Base-by-base conservation (phyloP, 2,888 invertebrate species). In the Empis livida region DNA sequence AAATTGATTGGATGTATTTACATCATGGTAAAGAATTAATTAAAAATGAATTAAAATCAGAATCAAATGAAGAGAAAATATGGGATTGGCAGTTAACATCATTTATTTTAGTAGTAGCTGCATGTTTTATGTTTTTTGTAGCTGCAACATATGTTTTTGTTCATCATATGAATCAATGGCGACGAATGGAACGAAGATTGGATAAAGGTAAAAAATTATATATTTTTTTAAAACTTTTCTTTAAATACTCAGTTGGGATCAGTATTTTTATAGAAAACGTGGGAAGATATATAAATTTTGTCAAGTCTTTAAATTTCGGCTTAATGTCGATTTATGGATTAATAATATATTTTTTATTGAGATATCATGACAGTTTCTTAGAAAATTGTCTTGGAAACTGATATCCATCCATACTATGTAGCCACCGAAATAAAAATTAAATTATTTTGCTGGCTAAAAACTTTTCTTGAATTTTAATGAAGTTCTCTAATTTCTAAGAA, bases 101-200 rank as follows among this genome's bases (percentile, higher is more conserved):
- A 47, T 73, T 87, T 59, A 77, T 80, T 51, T 68, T 84, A 55
- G 86, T 85, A 43, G 80, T 82, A 35, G 76, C 80, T 62, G 82
- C 84, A 53, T 87, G 86, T 72, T 73, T 85, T 49, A 73, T 86
- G 62, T 87, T 87, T 73, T 85, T 87, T 73, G 72, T 83, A 58
- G 82, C 82, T 54, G 84, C 85, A 62, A 78, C 84, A 56, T 76
- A 80, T 59, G 80, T 85, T 64, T 82, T 84, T 56, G 70, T 86
- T 58, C 79, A 85, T 60, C 85, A 86, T 63, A 82, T 84, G 57
- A 78, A 79, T 60, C 86, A 86, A 65, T 87, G 86, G 86, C 78
- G 79, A 64, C 75, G 80, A 61, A 77, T 87, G 63, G 85, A 86
- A 69, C 78, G 77, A 61, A 82, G 82, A 60, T 78, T 85, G 57